phyloP scores from a whole-genome alignment of 2,888 invertebrate species.

The Invenusta paracnida region DNA sequence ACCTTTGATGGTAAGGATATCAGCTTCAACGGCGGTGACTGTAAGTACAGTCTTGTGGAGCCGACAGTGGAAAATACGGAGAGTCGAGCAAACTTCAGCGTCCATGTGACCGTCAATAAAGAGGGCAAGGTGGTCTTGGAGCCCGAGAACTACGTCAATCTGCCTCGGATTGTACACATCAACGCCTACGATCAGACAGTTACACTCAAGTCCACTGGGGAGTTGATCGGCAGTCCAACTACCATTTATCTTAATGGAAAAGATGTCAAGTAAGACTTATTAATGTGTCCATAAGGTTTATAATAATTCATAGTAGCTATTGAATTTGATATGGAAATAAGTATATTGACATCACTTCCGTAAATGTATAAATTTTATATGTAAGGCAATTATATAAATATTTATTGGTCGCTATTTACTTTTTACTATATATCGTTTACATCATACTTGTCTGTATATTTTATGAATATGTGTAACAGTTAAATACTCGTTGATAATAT shows the following conservation, averaged over 20 bases:
- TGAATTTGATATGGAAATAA: too few species aligned
- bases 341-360: too few species aligned
- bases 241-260: constrained; percentile 34
- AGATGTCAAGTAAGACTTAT: constrained; percentile 19
- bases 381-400: too few species aligned
- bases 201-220: neutral
- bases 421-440: too few species aligned
- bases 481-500: too few species aligned
- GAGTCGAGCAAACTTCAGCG: constrained; percentile 22
- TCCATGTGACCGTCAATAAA: constrained; percentile 28
- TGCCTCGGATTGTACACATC: constrained; percentile 31
- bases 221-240: neutral
- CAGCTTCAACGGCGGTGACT: constrained; percentile 42
- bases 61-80: constrained; percentile 35
- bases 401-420: too few species aligned
- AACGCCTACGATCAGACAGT: constrained; percentile 20
- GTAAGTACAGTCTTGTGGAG: constrained; percentile 48
- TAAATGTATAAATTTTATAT: too few species aligned
- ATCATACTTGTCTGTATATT: too few species aligned
- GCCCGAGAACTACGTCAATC: constrained; percentile 25
- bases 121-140: neutral
- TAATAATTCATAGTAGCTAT: too few species aligned
- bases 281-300: too few species aligned
- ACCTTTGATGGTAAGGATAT: constrained; percentile 53
- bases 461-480: too few species aligned